Evolutionary conservation across 2,888 invertebrate genomes (phyloP).

Genomic region (Xestia xanthographa): DNA sequence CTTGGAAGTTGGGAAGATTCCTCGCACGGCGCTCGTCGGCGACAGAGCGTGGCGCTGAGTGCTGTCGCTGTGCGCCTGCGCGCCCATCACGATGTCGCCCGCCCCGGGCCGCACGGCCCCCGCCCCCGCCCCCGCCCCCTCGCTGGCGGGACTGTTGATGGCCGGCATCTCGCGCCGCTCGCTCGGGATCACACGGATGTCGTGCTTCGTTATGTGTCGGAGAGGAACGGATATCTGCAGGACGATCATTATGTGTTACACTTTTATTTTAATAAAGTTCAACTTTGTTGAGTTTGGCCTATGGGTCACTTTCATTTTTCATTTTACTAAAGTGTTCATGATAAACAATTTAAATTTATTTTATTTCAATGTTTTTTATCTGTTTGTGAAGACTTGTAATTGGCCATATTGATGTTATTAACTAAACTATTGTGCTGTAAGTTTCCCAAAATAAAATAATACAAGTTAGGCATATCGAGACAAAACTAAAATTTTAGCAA

Average conservation of each 20-base stretch:
- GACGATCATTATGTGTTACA: background rate
- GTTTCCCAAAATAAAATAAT: too few relatives aligned
- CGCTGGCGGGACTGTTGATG: slow-evolving; percentile 78
- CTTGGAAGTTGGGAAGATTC: slow-evolving; percentile 90
- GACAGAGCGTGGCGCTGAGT: slow-evolving; percentile 79
- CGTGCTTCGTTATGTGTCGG: slow-evolving; percentile 84
- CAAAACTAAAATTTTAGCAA: too few relatives aligned
- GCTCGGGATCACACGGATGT: slow-evolving; percentile 80
- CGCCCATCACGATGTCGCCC: slow-evolving; percentile 58
- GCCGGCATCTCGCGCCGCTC: slow-evolving; percentile 79
- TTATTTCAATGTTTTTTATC: too few relatives aligned
- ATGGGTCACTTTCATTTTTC: background rate
- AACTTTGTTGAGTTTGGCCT: background rate
- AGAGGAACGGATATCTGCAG: slow-evolving; percentile 79
- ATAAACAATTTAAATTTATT: too few relatives aligned
- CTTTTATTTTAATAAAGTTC: background rate
- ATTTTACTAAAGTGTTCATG: background rate
- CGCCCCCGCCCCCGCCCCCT: too few relatives aligned
- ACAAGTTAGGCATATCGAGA: too few relatives aligned
- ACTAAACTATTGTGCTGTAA: too few relatives aligned
- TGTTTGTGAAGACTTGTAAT: too few relatives aligned
- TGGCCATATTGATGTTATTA: too few relatives aligned
- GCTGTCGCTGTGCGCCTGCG: slow-evolving; percentile 49
- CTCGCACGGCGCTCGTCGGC: slow-evolving; percentile 88
- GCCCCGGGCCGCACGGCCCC: too few relatives aligned